Base-by-base conservation (phyloP, 1,140 invertebrate species). In the Glossosoma conforme region DNA sequence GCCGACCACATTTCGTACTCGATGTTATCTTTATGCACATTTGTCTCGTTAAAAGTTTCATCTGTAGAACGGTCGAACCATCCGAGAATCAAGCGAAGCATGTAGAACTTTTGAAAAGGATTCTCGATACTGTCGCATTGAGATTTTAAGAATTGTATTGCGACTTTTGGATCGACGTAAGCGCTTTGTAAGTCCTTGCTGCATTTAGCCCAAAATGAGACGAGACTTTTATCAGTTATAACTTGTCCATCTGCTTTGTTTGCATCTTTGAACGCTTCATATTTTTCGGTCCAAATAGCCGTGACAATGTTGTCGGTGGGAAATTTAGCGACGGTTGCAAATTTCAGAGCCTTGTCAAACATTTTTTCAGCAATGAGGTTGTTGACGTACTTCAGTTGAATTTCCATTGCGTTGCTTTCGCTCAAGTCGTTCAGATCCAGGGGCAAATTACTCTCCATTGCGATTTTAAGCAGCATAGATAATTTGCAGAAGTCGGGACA, bases 181-280 rank as follows among this genome's bases (percentile, higher is more conserved):
- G 77, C 68, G 47, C 74, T 66, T 59, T 75, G 70, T 51, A 84
- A 81, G 44, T 76, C 72, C 46, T 66, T 57, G 38, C 80, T 74
- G 57, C 80, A 82, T 52, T 75, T 63, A 9, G 69, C 67, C 68
- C 81, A 79, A 61, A 81, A 83, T 2, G 63, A 36, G 11, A 69
- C 67, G 6, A 70, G 53, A 33, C 71, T 60, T 51, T 71, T 66
- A 11, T 68, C 70, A 30, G 68, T 58, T 14, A 61, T 11, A 8
- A 54, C 40, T 56, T 33, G 30, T 37, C 44, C 33, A 35, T 17
- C 44, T 32, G 35, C 49, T 46, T 70, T 65, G 61, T 75, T 61
- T 36, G 61, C 60, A 13, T 62, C 20, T 3, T 59, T 33, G 13
- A 64, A 37, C 32, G 50, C 59, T 45, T 70, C 58, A 47, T 70